Base-by-base conservation (phyloP, 2,888 invertebrate genomes). In the Lydus trimaculatus region DNA sequence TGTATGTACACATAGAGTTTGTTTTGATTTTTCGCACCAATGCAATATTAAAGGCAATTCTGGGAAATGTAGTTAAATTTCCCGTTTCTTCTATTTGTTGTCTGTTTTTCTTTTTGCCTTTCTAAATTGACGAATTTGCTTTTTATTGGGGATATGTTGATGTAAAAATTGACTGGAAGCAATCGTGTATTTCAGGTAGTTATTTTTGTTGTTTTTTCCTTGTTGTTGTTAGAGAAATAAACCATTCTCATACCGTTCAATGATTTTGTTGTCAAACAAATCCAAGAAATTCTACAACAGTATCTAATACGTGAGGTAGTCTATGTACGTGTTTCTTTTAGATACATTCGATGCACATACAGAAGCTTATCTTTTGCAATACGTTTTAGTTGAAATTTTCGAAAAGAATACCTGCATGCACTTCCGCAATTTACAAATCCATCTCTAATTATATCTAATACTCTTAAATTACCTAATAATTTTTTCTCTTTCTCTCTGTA, bases 211-310 rank as follows among this genome's bases (percentile, higher is more conserved):
- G 43, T n/a, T n/a, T n/a, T n/a, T n/a, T n/a, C n/a, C 28, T 48
- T 20, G 43, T 43, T 17, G 11, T 72, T 64, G 66, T 64, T 71
- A 68, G 65, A 73, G 61, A 66, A 68, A 70, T 63, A 66, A 68
- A 64, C 67, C 66, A 62, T 73, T 66, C 67, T 70, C 70, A 64
- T 72, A 71, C 75, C 72, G 75, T 75, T 73, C 73, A 68, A 68
- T 72, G 73, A 73, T 75, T 75, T 73, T 73, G 69, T 75, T 75
- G 75, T 73, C 73, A 73, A 74, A 73, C 73, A 72, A 75, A 76
- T 76, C 70, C 71, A 61, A 67, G 73, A 69, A 73, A 74, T 72
- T 74, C 73, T 67, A 52, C 75, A 75, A 76, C 75, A 73, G 76
- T 75, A 76, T 72, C 72, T 72, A 67, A 72, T 73, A 76, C 76